Percentiles rank a stretch among this genome's conserved stretches.
Conservation (phyloP, 2,797 vertebrate species). For the Oreonectes daqikongensis region DNA sequence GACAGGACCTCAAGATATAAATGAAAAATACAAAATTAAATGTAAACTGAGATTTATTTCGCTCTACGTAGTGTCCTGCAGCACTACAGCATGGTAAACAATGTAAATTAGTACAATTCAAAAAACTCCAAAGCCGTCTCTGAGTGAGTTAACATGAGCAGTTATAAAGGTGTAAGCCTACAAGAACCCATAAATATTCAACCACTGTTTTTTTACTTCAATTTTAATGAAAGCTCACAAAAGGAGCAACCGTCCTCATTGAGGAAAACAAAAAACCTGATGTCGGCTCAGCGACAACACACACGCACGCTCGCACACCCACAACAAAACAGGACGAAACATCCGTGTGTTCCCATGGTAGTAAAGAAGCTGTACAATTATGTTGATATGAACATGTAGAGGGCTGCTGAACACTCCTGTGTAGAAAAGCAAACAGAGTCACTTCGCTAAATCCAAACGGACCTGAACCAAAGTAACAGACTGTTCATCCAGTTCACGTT, state of each 20-base stretch:
- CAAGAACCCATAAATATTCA: constrained; percentile 99
- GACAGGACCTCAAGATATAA: constrained; percentile 71
- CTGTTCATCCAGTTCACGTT: constrained; percentile 74
- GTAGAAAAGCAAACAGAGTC: constrained; percentile 58
- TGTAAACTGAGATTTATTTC: constrained; percentile 98
- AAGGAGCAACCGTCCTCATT: constrained; percentile 99
- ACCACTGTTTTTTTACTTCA: constrained; percentile 91
- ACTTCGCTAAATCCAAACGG: constrained; percentile 29
- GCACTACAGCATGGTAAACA: constrained; percentile 98
- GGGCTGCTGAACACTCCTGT: constrained; percentile 69
- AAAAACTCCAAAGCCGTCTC: constrained; percentile 82
- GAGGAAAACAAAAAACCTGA: constrained; percentile 99
- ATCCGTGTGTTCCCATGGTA: constrained; percentile 93
- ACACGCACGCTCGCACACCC: constrained; percentile 76
- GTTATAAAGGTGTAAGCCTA: constrained; percentile 98
- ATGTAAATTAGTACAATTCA: constrained; percentile 97
- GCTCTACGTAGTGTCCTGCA: constrained; percentile 93
- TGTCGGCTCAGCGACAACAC: constrained; percentile 99
- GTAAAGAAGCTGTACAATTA: constrained; percentile 93
- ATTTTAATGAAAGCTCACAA: constrained; percentile 98
- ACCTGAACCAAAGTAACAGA: constrained; percentile 75
- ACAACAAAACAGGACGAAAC: constrained; percentile 68
- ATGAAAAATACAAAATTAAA: constrained; percentile 83
- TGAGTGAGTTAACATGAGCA: constrained; percentile 87
- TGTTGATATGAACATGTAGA: constrained; percentile 96